Base-by-base conservation (phyloP, 2,113 vertebrate genomes). In the Sander vitreus region DNA sequence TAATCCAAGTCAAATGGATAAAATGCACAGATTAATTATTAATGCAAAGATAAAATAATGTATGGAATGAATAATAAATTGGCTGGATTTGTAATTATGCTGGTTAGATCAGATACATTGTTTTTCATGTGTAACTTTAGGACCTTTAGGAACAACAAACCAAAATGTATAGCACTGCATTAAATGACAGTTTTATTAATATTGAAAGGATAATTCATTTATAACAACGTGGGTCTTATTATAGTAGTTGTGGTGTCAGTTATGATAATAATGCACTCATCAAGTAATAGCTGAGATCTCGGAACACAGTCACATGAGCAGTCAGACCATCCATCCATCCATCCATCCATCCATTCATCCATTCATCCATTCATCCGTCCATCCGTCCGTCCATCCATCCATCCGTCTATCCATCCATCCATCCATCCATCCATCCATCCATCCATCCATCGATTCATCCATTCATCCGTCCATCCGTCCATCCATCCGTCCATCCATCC, bases 1-100 rank as follows among this genome's bases (percentile, higher is more conserved):
- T 79, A 88, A 92, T 87, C 70, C 73, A 55, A 27, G n/a, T 57
- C 67, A 65, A 85, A 75, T 43, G 0, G 69, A n/a, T n/a, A 54
- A n/a, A 66, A 62, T 59, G 12, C 0, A 72, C 14, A 63, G 58
- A 83, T 78, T 48, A 57, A 63, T 67, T 57, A 14, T 9, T n/a
- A 16, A 75, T 50, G 66, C 30, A 51, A 9, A 54, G 64, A 80
- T 55, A 4, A 45, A 39, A 55, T 6, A 65, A 12, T 73, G 16
- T 19, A 13, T 50, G 36, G 30, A 16, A 47, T 67, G 58, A 68
- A 48, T 33, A 13, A 47, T 4, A 47, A 68, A 73, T 50, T 74
- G 65, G 16, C 63, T 83, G 50, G 47, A 76, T 66, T 60, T 60
- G 8, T 64, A 18, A 19, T 25, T 7, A 25, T 54, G 30, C n/a